A percentile compares a stretch with the other conserved stretches of the same genome.
phyloP scores from a whole-genome alignment of 2,113 vertebrate species.

The Charina bottae region DNA sequence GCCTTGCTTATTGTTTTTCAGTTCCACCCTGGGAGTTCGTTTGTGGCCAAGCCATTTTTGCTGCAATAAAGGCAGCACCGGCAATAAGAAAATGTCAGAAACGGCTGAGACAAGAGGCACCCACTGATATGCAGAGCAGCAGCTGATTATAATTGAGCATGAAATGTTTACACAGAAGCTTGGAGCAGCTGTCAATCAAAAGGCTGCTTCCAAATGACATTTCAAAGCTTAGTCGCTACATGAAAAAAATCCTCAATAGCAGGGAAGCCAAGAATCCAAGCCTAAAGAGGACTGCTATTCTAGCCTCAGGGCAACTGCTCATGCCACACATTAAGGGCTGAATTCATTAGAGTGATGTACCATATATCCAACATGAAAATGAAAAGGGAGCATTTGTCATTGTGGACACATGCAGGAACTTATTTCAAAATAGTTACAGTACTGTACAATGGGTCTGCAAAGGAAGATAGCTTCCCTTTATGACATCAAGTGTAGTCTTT shows the following conservation, averaged over 20 bases:
- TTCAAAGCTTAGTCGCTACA: constrained; percentile 34
- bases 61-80: background rate
- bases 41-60: background rate
- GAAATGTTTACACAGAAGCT: background rate
- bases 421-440: background rate
- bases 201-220: background rate
- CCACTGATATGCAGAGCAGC: background rate
- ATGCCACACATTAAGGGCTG: background rate
- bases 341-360: background rate
- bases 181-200: background rate
- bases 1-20: background rate
- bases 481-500: too few species aligned
- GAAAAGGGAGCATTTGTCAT: background rate
- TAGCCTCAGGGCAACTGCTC: background rate
- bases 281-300: background rate
- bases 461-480: background rate
- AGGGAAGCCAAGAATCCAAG: background rate
- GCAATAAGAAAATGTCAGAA: background rate
- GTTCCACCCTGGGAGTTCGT: background rate
- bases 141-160: background rate
- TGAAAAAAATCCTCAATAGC: background rate
- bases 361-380: background rate
- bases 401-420: background rate
- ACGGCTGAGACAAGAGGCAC: background rate
- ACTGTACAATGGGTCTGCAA: background rate